Base-by-base conservation (phyloP, 2,888 invertebrate genomes). In the Drosophila mulleri region DNA sequence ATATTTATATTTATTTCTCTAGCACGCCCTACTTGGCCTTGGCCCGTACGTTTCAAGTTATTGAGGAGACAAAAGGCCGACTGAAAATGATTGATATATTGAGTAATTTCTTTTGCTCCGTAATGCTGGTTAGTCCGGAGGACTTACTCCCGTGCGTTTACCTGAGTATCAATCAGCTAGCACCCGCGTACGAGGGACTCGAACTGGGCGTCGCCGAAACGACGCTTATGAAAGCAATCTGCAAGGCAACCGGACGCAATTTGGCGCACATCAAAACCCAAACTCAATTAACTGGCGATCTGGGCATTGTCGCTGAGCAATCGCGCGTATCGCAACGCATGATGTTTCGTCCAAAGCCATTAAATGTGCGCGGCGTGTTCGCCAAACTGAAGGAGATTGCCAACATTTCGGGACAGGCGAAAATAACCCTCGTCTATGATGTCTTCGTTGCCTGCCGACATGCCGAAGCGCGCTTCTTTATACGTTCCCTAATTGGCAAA, bases 161-260 rank as follows among this genome's bases (percentile, higher is more conserved):
- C 93, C 93, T 99, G 78, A 98, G 98, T 89, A 94, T 99, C n/a
- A 99, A 99, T 93, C 96, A 97, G 92, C 93, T 99, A 50, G 99
- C 98, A 0, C 99, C 99, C 0, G 98, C 98, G 0, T 99, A 98
- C 92, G 97, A 98, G 93, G 99, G 98, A 94, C 91, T 97, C 32
- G 98, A 98, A 92, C 93, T 98, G 88, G 99, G 99, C n/a, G 95
- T 98, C 58, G 99, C 99, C 0, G 99, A 99, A 90, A 97, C 96
- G 0, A 96, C 97, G 77, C 94, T 99, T 57, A 97, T 98, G 96
- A 98, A 98, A 94, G 98, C 98, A 0, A 96, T 99, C 54, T 98
- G 97, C 0, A 96, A 96, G 91, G 96, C 97, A 69, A 98, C 98
- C 6, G 98, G 98, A 0, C 95, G 98, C 70, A 95, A 96, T 47